phyloP scores from a whole-genome alignment of 2,888 invertebrate species.

The Suillia variegata region DNA sequence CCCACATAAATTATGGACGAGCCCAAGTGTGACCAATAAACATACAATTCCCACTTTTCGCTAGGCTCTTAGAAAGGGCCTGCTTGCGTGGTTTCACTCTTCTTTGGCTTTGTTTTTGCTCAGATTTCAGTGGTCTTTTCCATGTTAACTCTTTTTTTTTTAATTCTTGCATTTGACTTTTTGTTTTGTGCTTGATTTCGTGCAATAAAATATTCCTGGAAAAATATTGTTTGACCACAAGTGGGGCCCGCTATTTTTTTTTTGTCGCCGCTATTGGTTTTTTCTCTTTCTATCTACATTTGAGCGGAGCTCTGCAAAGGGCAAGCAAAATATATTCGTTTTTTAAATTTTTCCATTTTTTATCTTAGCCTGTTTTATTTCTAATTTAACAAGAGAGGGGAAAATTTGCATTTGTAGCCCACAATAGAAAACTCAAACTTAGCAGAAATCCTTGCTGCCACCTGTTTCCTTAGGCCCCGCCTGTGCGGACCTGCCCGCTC shows the following conservation, averaged over 20 bases:
- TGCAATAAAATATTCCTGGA: constrained; percentile 58
- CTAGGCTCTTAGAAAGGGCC: constrained; percentile 21
- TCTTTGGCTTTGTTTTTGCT: constrained; percentile 18
- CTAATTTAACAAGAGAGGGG: no score
- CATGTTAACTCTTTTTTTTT: constrained; percentile 29
- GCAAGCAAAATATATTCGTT: not conserved
- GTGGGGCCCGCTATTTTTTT: no score
- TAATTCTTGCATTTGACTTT: constrained; percentile 28
- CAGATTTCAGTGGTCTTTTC: constrained; percentile 19
- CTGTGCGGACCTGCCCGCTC: no score
- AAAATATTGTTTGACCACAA: constrained; percentile 29
- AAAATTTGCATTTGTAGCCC: no score
- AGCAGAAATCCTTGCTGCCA: no score
- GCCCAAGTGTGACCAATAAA: constrained; percentile 58
- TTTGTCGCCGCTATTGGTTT: not conserved
- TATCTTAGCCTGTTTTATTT: no score
- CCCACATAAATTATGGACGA: constrained; percentile 57
- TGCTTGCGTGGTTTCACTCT: constrained; percentile 7
- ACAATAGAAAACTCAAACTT: no score
- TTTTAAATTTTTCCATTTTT: no score
- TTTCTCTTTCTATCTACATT: no score
- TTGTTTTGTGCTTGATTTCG: no score
- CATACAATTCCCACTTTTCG: constrained; percentile 42
- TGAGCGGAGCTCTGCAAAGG: not conserved
- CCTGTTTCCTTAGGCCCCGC: no score